phyloP scores from a whole-genome alignment of 2,113 vertebrate genomes.

The Centropus bengalensis region DNA sequence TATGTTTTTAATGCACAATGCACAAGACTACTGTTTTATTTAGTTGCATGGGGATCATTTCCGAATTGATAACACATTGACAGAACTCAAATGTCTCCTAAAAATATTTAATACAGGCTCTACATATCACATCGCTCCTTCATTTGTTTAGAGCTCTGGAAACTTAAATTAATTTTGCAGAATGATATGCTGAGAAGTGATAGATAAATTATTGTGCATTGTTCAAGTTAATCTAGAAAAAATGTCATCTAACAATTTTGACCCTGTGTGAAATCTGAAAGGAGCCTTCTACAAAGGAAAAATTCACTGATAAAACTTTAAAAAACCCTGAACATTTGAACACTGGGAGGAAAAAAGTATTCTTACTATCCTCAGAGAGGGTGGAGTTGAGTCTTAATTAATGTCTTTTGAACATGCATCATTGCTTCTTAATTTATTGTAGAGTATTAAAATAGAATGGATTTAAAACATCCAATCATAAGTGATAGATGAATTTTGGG shows the following conservation, averaged over 20 bases:
- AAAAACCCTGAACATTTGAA: fast-evolving
- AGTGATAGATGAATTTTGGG: background rate
- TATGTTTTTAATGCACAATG: background rate
- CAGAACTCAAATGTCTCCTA: background rate
- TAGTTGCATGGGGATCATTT: background rate
- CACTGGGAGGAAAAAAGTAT: background rate
- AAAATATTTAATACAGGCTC: background rate
- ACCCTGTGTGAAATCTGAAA: background rate
- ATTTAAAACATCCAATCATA: background rate
- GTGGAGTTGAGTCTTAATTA: background rate
- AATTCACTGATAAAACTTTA: background rate
- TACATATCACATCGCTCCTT: background rate
- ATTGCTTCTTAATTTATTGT: background rate
- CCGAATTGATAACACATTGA: background rate
- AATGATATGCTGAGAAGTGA: background rate
- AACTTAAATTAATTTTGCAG: background rate
- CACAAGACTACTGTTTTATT: background rate
- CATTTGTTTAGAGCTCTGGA: background rate
- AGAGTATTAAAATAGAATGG: background rate
- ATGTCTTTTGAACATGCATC: background rate
- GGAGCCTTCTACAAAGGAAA: background rate
- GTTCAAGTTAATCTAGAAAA: background rate
- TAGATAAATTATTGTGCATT: background rate
- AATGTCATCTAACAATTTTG: background rate
- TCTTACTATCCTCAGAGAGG: background rate